phyloP scores from a whole-genome alignment of 2,888 invertebrate genomes.

The Acholoe squamosa region DNA sequence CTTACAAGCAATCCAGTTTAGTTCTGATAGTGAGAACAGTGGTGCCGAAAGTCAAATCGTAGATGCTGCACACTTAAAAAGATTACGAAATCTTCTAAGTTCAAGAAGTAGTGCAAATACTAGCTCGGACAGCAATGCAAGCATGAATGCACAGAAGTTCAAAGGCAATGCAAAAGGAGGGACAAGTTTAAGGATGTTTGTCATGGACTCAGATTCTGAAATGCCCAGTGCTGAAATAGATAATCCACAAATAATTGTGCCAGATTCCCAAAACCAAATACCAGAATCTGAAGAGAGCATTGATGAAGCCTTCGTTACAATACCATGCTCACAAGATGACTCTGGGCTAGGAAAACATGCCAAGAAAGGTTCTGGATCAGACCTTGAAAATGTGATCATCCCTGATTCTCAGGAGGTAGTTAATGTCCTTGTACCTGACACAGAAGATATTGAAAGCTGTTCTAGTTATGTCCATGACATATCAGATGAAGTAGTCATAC shows the following conservation, averaged over 20 bases:
- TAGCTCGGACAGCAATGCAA: constrained; percentile 3
- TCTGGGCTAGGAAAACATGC: background rate
- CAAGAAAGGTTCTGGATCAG: background rate
- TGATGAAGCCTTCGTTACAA: constrained; percentile 46
- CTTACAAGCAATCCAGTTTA: background rate
- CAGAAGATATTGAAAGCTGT: background rate
- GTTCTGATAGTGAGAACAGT: constrained; percentile 43
- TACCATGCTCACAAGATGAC: constrained; percentile 41
- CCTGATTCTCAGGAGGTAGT: background rate
- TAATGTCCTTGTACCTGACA: background rate
- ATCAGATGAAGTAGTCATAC: background rate
- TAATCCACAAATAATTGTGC: background rate
- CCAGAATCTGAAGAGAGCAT: constrained; percentile 1
- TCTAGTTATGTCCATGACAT: background rate
- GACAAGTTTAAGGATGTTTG: background rate
- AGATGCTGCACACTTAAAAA: background rate
- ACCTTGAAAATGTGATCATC: constrained; percentile 2
- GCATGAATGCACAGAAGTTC: background rate
- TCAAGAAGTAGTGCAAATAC: constrained; percentile 7
- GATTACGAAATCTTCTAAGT: background rate
- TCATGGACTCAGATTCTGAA: constrained; percentile 47
- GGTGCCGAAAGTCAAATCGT: background rate
- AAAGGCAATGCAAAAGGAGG: background rate
- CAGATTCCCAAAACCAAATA: background rate
- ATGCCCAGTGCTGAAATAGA: background rate